Evolutionary conservation across 2,888 invertebrate species (phyloP).

Genomic region (Asteroscopus sphinx): DNA sequence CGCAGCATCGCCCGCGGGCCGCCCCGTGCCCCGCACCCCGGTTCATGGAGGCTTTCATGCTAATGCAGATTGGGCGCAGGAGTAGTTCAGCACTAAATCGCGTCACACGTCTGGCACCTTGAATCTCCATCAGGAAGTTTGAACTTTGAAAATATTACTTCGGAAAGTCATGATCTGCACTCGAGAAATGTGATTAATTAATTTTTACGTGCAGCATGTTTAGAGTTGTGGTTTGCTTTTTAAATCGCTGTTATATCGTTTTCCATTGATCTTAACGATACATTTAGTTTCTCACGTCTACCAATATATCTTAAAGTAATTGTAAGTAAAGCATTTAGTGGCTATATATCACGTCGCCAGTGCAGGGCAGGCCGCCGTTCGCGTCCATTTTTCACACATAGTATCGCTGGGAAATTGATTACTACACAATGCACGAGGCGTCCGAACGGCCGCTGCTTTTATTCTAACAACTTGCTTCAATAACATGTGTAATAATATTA

Average conservation of each 20-base stretch:
- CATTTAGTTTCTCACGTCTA: slow-evolving; percentile 65
- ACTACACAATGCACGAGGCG: slow-evolving; percentile 60
- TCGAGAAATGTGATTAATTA: slow-evolving; percentile 15
- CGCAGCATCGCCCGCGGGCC: slow-evolving; percentile 73
- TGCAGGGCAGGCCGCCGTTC: slow-evolving; percentile 63
- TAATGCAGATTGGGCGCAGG: slow-evolving; percentile 84
- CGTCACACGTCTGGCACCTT: slow-evolving; percentile 74
- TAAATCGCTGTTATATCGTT: slow-evolving; percentile 19
- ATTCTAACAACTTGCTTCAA: slow-evolving; percentile 42
- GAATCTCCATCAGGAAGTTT: slow-evolving; percentile 56
- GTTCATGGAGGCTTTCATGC: slow-evolving; percentile 82
- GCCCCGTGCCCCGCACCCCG: slow-evolving; percentile 51
- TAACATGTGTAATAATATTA: slow-evolving; percentile 31
- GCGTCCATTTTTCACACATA: slow-evolving; percentile 77
- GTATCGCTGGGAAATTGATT: slow-evolving; percentile 77
- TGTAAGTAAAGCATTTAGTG: slow-evolving; percentile 74
- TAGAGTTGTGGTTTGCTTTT: slow-evolving; percentile 9
- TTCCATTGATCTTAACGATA: slow-evolving; percentile 25
- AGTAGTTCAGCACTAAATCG: slow-evolving; percentile 81
- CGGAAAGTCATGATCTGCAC: slow-evolving; percentile 10
- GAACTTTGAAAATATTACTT: slow-evolving; percentile 39
- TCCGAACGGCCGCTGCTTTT: slow-evolving; percentile 36
- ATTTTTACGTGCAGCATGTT: background rate
- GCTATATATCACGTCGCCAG: slow-evolving; percentile 72
- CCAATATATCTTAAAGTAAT: slow-evolving; percentile 72